Percentiles rank a stretch among this genome's conserved stretches.
phyloP scores from a whole-genome alignment of 2,797 vertebrate genomes.

The Columba guinea region DNA sequence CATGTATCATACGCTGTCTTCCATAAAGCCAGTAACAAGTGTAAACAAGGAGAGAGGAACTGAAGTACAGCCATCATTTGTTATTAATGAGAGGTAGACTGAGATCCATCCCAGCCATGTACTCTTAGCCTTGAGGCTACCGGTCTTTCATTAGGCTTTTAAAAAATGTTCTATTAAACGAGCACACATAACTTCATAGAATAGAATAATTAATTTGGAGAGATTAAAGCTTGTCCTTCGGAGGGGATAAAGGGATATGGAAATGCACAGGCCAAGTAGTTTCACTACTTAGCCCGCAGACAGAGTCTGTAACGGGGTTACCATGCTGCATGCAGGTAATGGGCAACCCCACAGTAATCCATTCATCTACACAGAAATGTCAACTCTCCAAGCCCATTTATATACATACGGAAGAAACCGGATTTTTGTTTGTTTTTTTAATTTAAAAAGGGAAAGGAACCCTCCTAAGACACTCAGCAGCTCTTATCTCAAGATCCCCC shows the following conservation, averaged over 20 bases:
- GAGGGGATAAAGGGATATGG: neutral
- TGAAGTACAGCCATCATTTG: neutral
- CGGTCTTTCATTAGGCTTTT: neutral
- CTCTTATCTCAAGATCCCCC: neutral
- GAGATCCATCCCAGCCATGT: neutral
- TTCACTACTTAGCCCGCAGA: neutral
- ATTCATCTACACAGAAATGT: neutral
- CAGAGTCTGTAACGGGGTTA: neutral
- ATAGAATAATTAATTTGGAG: neutral
- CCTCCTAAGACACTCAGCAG: neutral
- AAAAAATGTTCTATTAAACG: neutral
- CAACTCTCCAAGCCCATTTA: neutral
- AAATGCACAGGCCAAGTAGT: neutral
- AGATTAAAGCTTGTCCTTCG: neutral
- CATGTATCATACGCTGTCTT: constrained; percentile 4
- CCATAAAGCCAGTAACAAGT: constrained; percentile 7
- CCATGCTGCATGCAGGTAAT: neutral
- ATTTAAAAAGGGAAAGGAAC: neutral
- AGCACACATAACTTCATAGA: neutral
- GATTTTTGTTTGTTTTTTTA: neutral
- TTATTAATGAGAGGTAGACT: neutral
- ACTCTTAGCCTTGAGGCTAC: neutral
- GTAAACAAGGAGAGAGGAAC: constrained; percentile 33
- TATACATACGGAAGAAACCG: neutral
- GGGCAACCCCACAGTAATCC: neutral